phyloP scores from a whole-genome alignment of 2,888 invertebrate species.

The Ernsta delagoae region DNA sequence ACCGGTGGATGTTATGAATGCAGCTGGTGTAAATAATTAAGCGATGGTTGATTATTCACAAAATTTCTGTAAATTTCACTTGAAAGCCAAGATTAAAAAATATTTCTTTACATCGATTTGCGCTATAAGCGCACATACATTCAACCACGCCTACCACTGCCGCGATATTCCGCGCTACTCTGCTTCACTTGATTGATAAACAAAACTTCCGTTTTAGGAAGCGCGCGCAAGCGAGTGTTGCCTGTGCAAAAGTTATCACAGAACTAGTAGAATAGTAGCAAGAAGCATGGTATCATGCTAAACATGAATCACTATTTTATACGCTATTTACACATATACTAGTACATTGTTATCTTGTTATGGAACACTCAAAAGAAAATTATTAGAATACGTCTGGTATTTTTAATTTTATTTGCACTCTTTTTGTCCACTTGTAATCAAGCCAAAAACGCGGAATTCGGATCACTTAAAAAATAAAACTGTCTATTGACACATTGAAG shows the following conservation, averaged over 20 bases:
- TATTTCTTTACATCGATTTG: conserved; percentile 54
- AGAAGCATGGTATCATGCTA: no score
- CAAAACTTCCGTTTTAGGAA: conserved; percentile 74
- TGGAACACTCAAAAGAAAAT: no score
- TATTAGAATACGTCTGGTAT: no score
- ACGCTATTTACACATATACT: no score
- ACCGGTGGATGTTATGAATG: conserved; percentile 27
- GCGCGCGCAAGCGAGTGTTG: conserved; percentile 76
- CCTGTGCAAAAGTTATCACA: conserved; percentile 40
- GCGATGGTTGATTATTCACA: conserved; percentile 8
- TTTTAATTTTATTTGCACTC: no score
- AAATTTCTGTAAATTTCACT: conserved; percentile 37
- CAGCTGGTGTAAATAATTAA: conserved; percentile 1
- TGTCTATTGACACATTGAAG: neutral
- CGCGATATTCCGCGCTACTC: conserved; percentile 49
- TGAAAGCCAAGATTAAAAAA: conserved; percentile 39
- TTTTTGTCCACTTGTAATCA: neutral
- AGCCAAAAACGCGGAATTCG: neutral
- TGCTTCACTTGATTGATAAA: conserved; percentile 75
- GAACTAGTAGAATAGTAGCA: no score
- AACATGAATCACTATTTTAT: no score
- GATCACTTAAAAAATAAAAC: neutral
- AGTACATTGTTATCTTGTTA: no score
- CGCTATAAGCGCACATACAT: conserved; percentile 50
- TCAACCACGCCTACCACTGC: conserved; percentile 55